Evolutionary conservation across 2,888 invertebrate genomes (phyloP), one percentile per base, ranked within the genome.

Genomic region (Dolichopus griseipennis): DNA sequence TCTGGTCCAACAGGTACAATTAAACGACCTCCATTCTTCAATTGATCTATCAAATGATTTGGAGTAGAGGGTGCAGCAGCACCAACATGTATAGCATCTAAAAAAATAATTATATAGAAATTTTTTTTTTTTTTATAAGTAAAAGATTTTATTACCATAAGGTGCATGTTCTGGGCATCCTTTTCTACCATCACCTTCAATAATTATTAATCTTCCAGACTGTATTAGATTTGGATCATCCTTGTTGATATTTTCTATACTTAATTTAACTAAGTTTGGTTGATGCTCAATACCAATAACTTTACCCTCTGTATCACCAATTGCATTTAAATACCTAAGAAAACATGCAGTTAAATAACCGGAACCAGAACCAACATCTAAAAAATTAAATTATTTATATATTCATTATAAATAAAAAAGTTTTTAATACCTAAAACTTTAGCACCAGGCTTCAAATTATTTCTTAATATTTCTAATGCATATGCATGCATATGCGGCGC

Each of bases 401-500:
- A 41, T 6, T 41, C 1, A 2, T 1, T 41, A 41, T 12, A 41
- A 41, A 5, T 41, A 6, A 6, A 41, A 7, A 12, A 41, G 3
- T 15, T 12, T 52, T 52, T 7, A 6, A 12, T n/a, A 52, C 52
- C 52, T 52, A 52, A 82, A 3, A 93, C 93, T 76, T 84, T 88
- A 67, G 88, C 88, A 15, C 94, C 95, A 68, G 88, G 87, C 41
- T 83, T 81, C 66, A 97, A 82, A 74, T 93, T 90, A 71, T 90
- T 88, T 76, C 89, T 88, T 66, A 97, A 84, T 72, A 89, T 84
- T 83, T 97, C 95, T 76, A 97, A 83, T 41, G 95, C 96, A 83
- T 92, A 90, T 1, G 94, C 96, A 83, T 97, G 96, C 93, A 97
- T 97, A 79, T 97, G 96, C 15, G 97, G 97, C 52, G 97, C 97